Base-by-base conservation (phyloP, 2,113 vertebrate genomes). In the Eptatretus burgeri region DNA sequence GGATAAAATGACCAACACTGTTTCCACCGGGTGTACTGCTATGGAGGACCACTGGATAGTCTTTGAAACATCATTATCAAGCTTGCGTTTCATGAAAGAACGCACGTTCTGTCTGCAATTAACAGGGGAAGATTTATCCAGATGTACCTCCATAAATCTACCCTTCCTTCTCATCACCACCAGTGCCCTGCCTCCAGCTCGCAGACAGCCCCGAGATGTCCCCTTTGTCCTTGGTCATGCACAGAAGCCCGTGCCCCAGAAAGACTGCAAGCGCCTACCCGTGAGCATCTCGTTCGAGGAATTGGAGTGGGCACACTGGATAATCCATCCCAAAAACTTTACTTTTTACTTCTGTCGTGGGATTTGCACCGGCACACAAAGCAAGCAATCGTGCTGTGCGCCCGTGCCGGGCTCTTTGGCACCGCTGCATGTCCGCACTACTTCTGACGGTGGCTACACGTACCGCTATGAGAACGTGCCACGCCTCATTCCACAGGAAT, bases 301-400 rank as follows among this genome's bases (percentile, higher is more conserved):
- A 66, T 74, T 96, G 68, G 83, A 84, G 65, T 94, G 88, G 89
- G 81, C 80, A 62, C 79, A 74, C 62, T 96, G 89, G 89, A 93
- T 94, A 0, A 76, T 91, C 19, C 74, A 93, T 13, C 86, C 89
- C 1, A 77, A 78, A 62, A 76, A 72, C 64, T 79, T 96, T 19
- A 74, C 78, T 62, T 94, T 96, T 73, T 74, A 78, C 69, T 93
- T 93, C 67, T 94, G 88, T 66, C 80, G 85, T 0, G 89, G 88
- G 1, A 80, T 76, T 74, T 96, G 88, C 0, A 75, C 78, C 0
- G 72, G 75, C 50, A 27, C 67, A 11, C 74, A 82, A 60, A 81
- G 81, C 0, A 75, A 83, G 65, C 73, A 71, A 49, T 77, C 80
- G 52, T 96, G 89, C 70, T 96, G 89, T 0, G 82, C 85, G 0